These are phyloP conservation scores for Elanus axillaris DNA, from an alignment of 2,113 vertebrate genomes.

Conservation along the genomic window DNA sequence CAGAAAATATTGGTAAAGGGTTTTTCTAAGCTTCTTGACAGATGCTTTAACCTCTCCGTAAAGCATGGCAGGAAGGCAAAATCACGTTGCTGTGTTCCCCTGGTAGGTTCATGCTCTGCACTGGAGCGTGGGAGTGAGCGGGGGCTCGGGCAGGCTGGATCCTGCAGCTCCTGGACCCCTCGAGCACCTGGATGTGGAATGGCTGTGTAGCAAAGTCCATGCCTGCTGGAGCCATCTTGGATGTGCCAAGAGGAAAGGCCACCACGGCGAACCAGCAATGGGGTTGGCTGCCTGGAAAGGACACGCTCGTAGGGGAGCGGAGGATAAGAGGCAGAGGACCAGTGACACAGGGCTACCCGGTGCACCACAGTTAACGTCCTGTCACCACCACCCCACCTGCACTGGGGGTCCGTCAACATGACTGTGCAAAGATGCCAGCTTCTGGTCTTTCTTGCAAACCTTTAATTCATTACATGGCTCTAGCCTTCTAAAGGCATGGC, in stretches of 20 bases:
- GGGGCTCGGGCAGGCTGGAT: background rate
- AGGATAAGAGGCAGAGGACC: background rate
- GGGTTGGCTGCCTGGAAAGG: background rate
- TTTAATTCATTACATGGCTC: background rate
- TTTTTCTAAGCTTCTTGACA: background rate
- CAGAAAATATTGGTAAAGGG: background rate
- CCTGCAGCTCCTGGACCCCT: background rate
- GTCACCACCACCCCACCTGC: background rate
- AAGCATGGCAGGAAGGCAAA: background rate
- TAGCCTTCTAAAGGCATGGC: background rate
- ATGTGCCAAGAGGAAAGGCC: rapidly evolving
- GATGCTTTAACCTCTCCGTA: background rate
- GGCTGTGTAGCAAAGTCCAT: rapidly evolving
- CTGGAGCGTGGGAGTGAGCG: rapidly evolving
- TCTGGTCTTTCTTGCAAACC: background rate
- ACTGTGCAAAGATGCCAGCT: background rate
- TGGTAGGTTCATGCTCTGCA: rapidly evolving
- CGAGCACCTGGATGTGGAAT: rapidly evolving
- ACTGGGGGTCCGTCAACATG: background rate
- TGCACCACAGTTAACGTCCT: background rate
- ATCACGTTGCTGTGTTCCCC: background rate
- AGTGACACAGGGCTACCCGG: rapidly evolving
- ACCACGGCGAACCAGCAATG: rapidly evolving
- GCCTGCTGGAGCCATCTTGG: rapidly evolving
- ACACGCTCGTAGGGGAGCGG: rapidly evolving